Evolutionary conservation across 1,140 invertebrate species (phyloP).

Genomic region (Meteorus sp.): DNA sequence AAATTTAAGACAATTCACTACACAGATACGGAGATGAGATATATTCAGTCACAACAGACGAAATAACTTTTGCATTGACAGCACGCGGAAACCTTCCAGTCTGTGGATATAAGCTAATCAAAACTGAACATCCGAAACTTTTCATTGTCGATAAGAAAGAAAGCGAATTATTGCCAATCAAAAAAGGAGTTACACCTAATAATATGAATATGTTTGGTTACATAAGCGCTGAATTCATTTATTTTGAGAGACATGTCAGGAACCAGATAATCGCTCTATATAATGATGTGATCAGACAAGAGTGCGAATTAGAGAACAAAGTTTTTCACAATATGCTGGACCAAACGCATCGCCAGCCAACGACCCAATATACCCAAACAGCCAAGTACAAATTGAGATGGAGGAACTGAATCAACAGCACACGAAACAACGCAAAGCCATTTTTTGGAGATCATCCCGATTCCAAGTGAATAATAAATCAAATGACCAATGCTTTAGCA

Average conservation of each 20-base stretch:
- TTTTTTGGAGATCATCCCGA: no score
- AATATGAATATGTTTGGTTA: conserved; percentile 4
- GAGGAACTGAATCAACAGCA: no score
- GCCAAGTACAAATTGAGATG: no score
- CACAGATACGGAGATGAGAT: neutral
- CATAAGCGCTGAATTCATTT: conserved; percentile 12
- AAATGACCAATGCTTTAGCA: no score
- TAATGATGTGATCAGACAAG: no score
- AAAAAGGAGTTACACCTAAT: neutral
- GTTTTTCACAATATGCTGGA: no score
- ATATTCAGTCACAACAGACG: neutral
- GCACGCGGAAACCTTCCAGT: neutral
- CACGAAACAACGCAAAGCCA: no score
- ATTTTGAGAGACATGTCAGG: conserved; percentile 14
- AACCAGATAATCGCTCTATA: no score
- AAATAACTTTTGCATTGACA: conserved; percentile 4
- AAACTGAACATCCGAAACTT: conserved; percentile 22
- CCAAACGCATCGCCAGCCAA: no score
- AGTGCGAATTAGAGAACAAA: no score
- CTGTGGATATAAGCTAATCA: conserved; percentile 11
- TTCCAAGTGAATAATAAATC: no score
- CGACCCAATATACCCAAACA: no score
- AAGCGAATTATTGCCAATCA: neutral
- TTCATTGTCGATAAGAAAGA: conserved; percentile 15
- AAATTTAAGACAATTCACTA: neutral